Base-by-base conservation (phyloP, 2,113 vertebrate genomes). In the Ceuthmochares aereus region DNA sequence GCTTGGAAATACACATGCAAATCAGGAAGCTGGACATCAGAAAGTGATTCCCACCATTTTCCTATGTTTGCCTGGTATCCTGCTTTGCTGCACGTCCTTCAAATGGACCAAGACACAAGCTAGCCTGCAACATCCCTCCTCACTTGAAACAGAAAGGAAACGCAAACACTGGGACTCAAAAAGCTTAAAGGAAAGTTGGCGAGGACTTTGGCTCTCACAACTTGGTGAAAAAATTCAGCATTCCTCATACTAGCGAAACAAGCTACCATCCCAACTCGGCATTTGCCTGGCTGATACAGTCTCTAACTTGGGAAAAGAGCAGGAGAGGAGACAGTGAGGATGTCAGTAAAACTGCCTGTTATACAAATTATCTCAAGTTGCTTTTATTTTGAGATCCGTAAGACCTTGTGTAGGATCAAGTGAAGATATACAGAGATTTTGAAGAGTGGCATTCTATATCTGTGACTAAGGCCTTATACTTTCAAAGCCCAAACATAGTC, bases 141-240 rank as follows among this genome's bases (percentile, higher is more conserved):
- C 40, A 32, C 62, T 90, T 81, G 79, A 92, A 94, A 93, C 59
- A 91, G 90, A 94, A 95, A 92, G 74, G 54, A 93, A 95, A 95
- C 3, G 12, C 55, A 90, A 96, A 88, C 32, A 22, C 26, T 68
- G 45, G 12, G 15, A 87, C 72, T 77, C 21, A 80, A 95, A 89
- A 91, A 58, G 18, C 68, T 83, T 88, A 69, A 59, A 90, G 82
- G 72, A 93, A 97, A 95, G 20, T 87, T 97, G 91, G 84, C 34
- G 0, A 89, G 64, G 27, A 67, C 52, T 93, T 82, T 18, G 22
- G 40, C 29, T 93, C 94, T 97, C 92, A 86, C 69, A 95, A 78
- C 64, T 84, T 36, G 3, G 73, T 92, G 76, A 91, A 94, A 94
- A 93, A 96, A 90, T 74, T 70, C 92, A 81, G 47, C 51, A 22